Base-by-base conservation (phyloP, 1,140 invertebrate species). In the Drosophila novamexicana region DNA sequence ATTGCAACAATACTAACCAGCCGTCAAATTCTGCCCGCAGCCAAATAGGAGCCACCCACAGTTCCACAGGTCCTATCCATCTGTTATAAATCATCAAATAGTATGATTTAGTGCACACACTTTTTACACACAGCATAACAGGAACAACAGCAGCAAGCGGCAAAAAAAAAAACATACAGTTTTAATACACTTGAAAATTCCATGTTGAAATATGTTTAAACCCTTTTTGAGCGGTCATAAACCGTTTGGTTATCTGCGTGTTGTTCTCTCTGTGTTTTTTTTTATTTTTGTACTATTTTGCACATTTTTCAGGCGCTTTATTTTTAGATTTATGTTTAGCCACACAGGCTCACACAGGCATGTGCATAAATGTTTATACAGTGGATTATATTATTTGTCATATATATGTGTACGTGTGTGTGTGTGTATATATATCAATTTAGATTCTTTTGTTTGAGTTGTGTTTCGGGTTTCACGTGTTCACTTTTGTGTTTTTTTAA, bases 221-320 rank as follows among this genome's bases (percentile, higher is more conserved):
- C 75, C 82, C 76, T 62, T 70, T 79, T 73, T 64, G 79, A 86
- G 71, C 79, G 82, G 70, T 76, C 79, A 63, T 88, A 86, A 86
- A 88, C 71, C 81, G 81, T 76, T 77, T 73, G 70, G 65, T 82
- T 82, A 83, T 83, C 81, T 71, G 39, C 49, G 14, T 40, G 65
- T 57, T 45, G 14, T 50, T 42, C 16, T 49, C 40, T 66, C 12
- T 12, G 18, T 32, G 10, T 6, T 50, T 64, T 64, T 58, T 2
- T 22, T 22, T 70, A 18, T 67, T 68, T 37, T 68, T 44, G 49
- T 75, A 53, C 42, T 47, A 54, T 63, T 68, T 56, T 65, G 9
- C 59, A 61, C 59, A 58, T 74, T 77, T 57, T 40, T 49, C 65
- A 78, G 56, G 57, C 47, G 72, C 44, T 63, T 57, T 58, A 68